Evolutionary conservation across 1,140 invertebrate genomes (phyloP).

Genomic region (Matsumurasca onukii): DNA sequence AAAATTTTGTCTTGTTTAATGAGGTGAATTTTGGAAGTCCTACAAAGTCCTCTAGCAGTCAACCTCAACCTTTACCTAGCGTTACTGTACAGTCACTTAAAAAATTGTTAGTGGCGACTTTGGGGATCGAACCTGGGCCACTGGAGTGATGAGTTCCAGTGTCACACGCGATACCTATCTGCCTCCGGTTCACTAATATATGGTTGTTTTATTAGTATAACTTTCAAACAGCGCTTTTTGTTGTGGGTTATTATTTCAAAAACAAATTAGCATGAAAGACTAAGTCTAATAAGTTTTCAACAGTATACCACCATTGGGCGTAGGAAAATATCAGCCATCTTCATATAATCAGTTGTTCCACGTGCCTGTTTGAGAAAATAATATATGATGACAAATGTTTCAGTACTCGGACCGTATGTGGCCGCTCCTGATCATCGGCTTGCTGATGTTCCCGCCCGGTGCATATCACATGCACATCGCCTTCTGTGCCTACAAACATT

Average conservation of each 20-base stretch:
- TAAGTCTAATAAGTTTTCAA: too few relatives aligned
- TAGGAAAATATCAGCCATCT: neutral
- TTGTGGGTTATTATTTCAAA: neutral
- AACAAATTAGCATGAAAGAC: too few relatives aligned
- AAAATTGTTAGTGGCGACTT: too few relatives aligned
- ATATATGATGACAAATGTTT: conserved; percentile 38
- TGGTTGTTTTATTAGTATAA: neutral
- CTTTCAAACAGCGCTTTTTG: neutral
- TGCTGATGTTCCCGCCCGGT: conserved; percentile 87
- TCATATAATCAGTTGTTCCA: neutral
- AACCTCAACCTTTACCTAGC: too few relatives aligned
- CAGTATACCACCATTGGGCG: too few relatives aligned
- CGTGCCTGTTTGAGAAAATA: neutral
- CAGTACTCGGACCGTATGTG: conserved; percentile 77
- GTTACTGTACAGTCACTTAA: too few relatives aligned
- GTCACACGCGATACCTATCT: too few relatives aligned
- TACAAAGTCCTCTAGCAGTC: too few relatives aligned
- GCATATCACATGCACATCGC: conserved; percentile 87
- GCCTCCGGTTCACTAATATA: too few relatives aligned
- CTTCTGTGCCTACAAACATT: conserved; percentile 80
- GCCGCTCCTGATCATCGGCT: conserved; percentile 82
- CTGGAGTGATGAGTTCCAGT: too few relatives aligned
- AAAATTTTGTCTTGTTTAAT: neutral
- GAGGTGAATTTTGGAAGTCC: too few relatives aligned
- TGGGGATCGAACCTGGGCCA: too few relatives aligned